These are phyloP conservation scores for Eunapius fragilis DNA, from an alignment of 37 sponge, comb jelly and placozoan genomes.

Conservation along the genomic window DNA sequence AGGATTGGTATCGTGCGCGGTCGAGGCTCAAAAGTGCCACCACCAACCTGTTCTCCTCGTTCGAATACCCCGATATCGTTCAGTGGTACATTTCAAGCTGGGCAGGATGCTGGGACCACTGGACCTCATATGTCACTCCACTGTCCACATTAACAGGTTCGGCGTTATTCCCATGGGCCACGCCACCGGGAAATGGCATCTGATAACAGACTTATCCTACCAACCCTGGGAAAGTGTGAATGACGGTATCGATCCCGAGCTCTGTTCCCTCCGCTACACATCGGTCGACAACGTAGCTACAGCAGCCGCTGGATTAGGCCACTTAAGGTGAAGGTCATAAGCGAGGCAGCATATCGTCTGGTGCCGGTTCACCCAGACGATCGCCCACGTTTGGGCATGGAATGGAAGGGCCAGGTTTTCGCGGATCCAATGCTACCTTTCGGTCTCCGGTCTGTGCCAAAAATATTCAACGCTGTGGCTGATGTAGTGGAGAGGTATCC, in stretches of 20 bases:
- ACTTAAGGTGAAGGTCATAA: slow-evolving; percentile 26
- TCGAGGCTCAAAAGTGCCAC: neutral
- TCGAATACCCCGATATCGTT: slow-evolving; percentile 29
- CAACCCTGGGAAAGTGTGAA: slow-evolving; percentile 39
- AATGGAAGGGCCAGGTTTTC: slow-evolving; percentile 27
- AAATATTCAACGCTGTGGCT: slow-evolving; percentile 37
- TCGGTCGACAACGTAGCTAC: slow-evolving; percentile 14
- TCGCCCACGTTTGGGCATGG: slow-evolving; percentile 28
- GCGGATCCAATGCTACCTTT: slow-evolving; percentile 24
- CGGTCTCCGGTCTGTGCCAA: slow-evolving; percentile 46
- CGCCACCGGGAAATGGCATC: slow-evolving; percentile 26
- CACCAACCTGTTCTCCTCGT: slow-evolving; percentile 3
- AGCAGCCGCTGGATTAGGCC: neutral
- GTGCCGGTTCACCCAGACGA: slow-evolving; percentile 54
- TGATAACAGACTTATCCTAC: slow-evolving; percentile 39
- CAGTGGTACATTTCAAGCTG: neutral
- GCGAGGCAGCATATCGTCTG: slow-evolving; percentile 29
- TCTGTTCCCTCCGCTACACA: slow-evolving; percentile 17
- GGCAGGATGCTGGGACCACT: slow-evolving; percentile 42
- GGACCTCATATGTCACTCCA: neutral
- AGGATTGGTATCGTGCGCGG: slow-evolving; percentile 9
- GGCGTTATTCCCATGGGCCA: slow-evolving; percentile 31
- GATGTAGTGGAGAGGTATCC: slow-evolving; percentile 28
- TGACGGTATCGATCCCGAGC: slow-evolving; percentile 30
- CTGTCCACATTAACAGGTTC: slow-evolving; percentile 1